A percentile compares a stretch with the other conserved stretches of the same genome.
Evolutionary conservation across 2,888 invertebrate species (phyloP).

Genomic region (Buathra laborator): DNA sequence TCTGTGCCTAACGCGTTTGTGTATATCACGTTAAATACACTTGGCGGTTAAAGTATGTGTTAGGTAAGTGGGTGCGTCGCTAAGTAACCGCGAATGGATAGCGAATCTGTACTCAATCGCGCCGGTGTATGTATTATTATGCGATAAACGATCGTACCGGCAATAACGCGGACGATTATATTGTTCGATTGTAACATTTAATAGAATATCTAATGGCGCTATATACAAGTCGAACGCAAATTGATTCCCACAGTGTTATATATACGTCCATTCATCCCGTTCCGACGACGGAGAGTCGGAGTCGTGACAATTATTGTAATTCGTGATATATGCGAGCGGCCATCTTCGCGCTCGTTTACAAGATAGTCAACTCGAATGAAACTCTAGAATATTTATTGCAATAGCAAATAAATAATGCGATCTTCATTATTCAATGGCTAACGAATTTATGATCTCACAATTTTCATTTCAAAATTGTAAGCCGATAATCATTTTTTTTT

Average conservation of each 20-base stretch:
- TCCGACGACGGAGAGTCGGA: neutral
- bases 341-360: neutral
- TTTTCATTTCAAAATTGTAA: too few relatives aligned
- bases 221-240: conserved; percentile 9
- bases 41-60: conserved; percentile 30
- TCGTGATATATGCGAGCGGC: neutral
- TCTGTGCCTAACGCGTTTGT: conserved; percentile 51
- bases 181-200: conserved; percentile 44
- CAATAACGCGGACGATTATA: conserved; percentile 59
- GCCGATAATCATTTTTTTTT: too few relatives aligned
- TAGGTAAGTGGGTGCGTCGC: conserved; percentile 67
- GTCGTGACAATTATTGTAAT: conserved; percentile 1
- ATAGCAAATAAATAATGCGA: too few relatives aligned
- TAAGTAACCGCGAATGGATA: conserved; percentile 55
- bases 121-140: conserved; percentile 41
- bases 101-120: conserved; percentile 47
- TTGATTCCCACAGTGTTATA: conserved; percentile 50
- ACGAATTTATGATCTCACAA: too few relatives aligned
- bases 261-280: conserved; percentile 19
- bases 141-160: conserved; percentile 62
- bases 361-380: neutral
- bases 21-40: neutral
- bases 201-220: conserved; percentile 49
- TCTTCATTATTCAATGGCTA: too few relatives aligned
- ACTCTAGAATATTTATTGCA: too few relatives aligned